Conservation (phyloP, 2,888 invertebrate genomes). For the Aporophyla nigra region DNA sequence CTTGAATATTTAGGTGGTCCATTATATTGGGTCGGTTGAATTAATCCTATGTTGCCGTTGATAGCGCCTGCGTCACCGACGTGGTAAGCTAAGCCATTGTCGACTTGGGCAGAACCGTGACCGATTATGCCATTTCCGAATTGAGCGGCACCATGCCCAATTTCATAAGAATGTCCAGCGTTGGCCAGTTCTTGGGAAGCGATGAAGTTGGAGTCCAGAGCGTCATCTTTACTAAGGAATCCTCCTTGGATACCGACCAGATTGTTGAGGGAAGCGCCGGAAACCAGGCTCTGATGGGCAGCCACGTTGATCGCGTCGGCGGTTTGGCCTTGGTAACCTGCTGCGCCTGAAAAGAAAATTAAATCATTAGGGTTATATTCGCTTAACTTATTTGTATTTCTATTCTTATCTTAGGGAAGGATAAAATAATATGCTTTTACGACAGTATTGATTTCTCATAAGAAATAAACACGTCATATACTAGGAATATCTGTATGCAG, state of each 20-base stretch:
- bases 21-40: slow-evolving; percentile 81
- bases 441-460: not conserved
- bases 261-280: slow-evolving; percentile 86
- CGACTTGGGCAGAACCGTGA: slow-evolving; percentile 51
- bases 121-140: slow-evolving; percentile 44
- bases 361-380: not conserved
- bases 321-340: slow-evolving; percentile 87
- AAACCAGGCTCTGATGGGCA: slow-evolving; percentile 86
- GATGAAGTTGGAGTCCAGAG: slow-evolving; percentile 84
- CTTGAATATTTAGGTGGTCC: slow-evolving; percentile 81
- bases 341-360: slow-evolving; percentile 79
- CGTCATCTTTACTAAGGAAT: slow-evolving; percentile 79
- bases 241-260: slow-evolving; percentile 87
- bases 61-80: slow-evolving; percentile 57
- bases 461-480: not conserved
- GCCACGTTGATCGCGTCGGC: slow-evolving; percentile 88
- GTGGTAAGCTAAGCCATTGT: slow-evolving; percentile 71
- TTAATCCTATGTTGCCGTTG: slow-evolving; percentile 75
- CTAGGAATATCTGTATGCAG: too few relatives aligned
- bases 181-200: slow-evolving; percentile 83
- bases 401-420: not conserved
- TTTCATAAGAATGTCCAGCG: slow-evolving; percentile 68
- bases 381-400: not conserved
- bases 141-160: slow-evolving; percentile 62
- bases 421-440: not conserved